Base-by-base conservation (phyloP, 2,888 invertebrate genomes). In the Ctenicera cuprea region DNA sequence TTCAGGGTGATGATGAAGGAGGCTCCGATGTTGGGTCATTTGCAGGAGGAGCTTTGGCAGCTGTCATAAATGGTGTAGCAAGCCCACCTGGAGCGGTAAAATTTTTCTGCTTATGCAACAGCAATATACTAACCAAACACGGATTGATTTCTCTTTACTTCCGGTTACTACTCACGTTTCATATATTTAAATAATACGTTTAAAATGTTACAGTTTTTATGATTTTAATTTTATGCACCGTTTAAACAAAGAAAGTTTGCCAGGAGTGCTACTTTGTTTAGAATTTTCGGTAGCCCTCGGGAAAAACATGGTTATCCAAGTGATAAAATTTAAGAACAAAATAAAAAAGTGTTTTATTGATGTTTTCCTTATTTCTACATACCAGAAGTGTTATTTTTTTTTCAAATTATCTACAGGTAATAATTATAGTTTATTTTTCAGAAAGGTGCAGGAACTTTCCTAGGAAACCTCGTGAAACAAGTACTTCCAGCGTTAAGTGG, bases 11-110 rank as follows among this genome's bases (percentile, higher is more conserved):
- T 45, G 85, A 81, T 11, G 86, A 81, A 33, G 87, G 84, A 3
- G 88, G 88, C 30, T 88, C 87, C 9, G 87, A 88, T 80, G 83
- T 88, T 37, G 87, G 87, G n/a, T 80, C 86, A 0, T 87, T 88
- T 75, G 77, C 84, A 20, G 86, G 87, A 52, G 87, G 87, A n/a
- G 77, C 88, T 33, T 33, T 85, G 16, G 87, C 87, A 37, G 87
- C 87, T 45, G 73, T 86, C 4, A 80, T 88, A 22, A 83, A 85
- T 78, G 87, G 87, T 57, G 79, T 86, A 22, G 86, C 87, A 0
- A 84, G 82, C 73, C 86, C 86, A 52, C 85, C 86, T 37, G 87
- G 87, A 73, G 83, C 86, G 72, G 87, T 87, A 84, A 82, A 33
- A 9, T 33, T 33, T 33, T 33, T 33, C 9, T 26, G 26, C 26